These are phyloP conservation scores for Campylomormyrus numenius DNA, from an alignment of 2,113 vertebrate species.

Conservation along the genomic window DNA sequence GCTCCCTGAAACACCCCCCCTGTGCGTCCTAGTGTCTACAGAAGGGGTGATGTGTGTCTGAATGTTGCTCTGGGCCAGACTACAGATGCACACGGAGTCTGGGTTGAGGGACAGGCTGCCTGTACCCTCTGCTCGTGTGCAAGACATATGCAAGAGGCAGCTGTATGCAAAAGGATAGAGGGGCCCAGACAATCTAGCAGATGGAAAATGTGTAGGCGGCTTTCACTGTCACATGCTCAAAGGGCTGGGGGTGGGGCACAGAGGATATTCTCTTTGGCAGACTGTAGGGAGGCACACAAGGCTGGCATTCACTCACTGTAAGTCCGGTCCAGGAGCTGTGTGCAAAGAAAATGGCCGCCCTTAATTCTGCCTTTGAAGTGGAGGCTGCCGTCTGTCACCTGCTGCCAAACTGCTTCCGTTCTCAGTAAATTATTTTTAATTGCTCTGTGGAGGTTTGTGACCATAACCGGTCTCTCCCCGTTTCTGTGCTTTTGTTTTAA, in stretches of 20 bases:
- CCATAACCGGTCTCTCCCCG: neutral
- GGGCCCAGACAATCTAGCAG: constrained; percentile 13
- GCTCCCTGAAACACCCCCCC: neutral
- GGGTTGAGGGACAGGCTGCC: neutral
- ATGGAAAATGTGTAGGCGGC: constrained; percentile 5
- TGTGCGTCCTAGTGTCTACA: neutral
- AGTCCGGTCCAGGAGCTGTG: neutral
- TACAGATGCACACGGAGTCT: neutral
- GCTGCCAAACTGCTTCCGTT: neutral
- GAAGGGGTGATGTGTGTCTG: neutral
- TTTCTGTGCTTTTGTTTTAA: neutral
- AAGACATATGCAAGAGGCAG: constrained; percentile 24
- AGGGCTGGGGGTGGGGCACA: neutral
- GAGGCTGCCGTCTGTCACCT: neutral
- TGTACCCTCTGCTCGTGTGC: neutral
- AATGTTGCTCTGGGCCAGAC: neutral
- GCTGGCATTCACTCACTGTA: neutral
- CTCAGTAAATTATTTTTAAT: neutral
- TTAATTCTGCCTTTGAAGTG: neutral
- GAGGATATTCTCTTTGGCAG: neutral
- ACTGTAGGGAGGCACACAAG: neutral
- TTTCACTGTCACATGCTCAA: neutral
- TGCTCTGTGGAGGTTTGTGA: neutral
- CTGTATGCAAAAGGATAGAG: constrained; percentile 15
- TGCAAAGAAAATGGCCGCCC: neutral